These are phyloP conservation scores for Megalops atlanticus DNA, from an alignment of 2,113 vertebrate species.

Conservation along the genomic window DNA sequence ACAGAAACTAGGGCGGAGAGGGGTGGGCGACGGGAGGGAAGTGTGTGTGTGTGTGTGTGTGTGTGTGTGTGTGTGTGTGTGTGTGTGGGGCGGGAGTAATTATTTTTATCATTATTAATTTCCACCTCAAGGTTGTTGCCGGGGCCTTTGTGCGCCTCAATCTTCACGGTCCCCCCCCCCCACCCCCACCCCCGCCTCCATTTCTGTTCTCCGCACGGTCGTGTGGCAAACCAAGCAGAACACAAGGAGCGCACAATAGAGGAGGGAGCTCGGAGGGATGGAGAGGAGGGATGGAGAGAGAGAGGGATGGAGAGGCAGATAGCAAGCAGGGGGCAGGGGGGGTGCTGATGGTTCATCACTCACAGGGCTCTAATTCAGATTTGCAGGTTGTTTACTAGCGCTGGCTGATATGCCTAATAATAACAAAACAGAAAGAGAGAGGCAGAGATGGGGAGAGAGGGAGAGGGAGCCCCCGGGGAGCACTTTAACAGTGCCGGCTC, in stretches of 20 bases:
- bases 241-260: slow-evolving; percentile 30
- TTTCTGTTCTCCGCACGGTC: slow-evolving; percentile 50
- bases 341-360: slow-evolving; percentile 67
- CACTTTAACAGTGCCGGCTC: slow-evolving; percentile 64
- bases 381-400: slow-evolving; percentile 68
- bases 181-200: too few species aligned
- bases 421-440: slow-evolving; percentile 57
- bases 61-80: slow-evolving; percentile 29
- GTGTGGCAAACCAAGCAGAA: slow-evolving; percentile 63
- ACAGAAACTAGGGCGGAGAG: slow-evolving; percentile 73
- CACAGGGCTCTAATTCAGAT: slow-evolving; percentile 69
- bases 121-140: slow-evolving; percentile 73
- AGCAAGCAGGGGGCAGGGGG: slow-evolving; percentile 26
- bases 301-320: slow-evolving; percentile 35
- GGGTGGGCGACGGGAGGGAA: slow-evolving; percentile 42
- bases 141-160: slow-evolving; percentile 68
- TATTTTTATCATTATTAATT: slow-evolving; percentile 82
- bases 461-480: slow-evolving; percentile 55
- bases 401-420: slow-evolving; percentile 57
- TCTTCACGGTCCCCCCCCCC: slow-evolving; percentile 56
- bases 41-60: not conserved
- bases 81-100: slow-evolving; percentile 68
- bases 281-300: slow-evolving; percentile 37
- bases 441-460: slow-evolving; percentile 47
- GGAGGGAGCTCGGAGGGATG: slow-evolving; percentile 54